phyloP scores from a whole-genome alignment of 64 coral and sea anemone species.

The Stichodactyla mertensii region DNA sequence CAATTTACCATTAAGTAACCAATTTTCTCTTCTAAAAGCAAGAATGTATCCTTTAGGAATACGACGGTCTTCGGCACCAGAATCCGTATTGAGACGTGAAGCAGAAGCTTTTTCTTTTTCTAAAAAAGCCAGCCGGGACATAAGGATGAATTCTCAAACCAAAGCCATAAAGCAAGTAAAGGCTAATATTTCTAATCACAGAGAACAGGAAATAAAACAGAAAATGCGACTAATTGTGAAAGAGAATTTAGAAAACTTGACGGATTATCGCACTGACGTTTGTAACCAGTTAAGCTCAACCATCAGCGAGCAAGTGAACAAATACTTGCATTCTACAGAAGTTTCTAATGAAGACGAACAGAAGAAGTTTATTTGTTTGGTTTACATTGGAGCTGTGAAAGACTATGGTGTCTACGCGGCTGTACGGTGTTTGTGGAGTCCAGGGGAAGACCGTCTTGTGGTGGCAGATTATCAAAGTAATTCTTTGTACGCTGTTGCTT shows the following conservation, averaged over 20 bases:
- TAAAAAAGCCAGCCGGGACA: not conserved
- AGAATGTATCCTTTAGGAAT: not conserved
- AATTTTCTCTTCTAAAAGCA: not conserved
- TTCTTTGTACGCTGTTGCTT: constrained; percentile 56
- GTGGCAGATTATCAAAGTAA: constrained; percentile 73
- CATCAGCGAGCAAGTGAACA: not conserved
- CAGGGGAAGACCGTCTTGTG: constrained; percentile 71
- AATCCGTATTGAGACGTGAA: not conserved
- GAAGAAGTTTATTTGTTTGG: constrained; percentile 66
- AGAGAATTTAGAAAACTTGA: not conserved
- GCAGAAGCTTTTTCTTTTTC: not conserved
- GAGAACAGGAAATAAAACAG: not conserved
- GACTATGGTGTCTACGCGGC: constrained; percentile 68
- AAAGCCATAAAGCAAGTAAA: not conserved
- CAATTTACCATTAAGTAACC: not conserved
- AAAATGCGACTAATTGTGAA: not conserved
- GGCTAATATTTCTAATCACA: not conserved
- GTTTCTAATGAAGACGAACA: constrained; percentile 15
- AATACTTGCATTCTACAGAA: not conserved
- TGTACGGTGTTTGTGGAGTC: constrained; percentile 66
- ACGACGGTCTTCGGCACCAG: not conserved
- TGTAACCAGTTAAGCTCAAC: not conserved
- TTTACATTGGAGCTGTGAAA: constrained; percentile 81
- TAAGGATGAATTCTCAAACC: not conserved
- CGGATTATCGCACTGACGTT: not conserved